Base-by-base conservation (phyloP, 2,113 vertebrate genomes). In the Tylochromis polylepis region DNA sequence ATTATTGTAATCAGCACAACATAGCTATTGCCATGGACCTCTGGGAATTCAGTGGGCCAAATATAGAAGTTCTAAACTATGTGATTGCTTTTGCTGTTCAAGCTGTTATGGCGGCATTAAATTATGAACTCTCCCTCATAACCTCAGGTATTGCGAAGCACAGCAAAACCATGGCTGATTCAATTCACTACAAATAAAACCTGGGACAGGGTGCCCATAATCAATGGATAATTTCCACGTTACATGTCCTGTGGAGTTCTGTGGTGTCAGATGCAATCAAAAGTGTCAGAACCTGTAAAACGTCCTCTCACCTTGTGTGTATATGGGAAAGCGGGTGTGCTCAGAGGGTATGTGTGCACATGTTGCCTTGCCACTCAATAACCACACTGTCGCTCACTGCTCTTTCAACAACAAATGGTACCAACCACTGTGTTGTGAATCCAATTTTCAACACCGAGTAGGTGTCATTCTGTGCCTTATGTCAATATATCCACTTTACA, bases 211-310 rank as follows among this genome's bases (percentile, higher is more conserved):
- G 79, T 75, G 67, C 83, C 89, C 59, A 62, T 90, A 93, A 95
- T 95, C 93, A 95, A 95, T 94, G 93, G 94, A 89, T 95, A 90
- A 93, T 94, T 94, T 95, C 92, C 89, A 91, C 11, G 31, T 88
- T 92, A 82, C 94, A 89, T 89, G 87, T 94, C 89, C 85, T 91
- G 90, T 91, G 91, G 87, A 92, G 88, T 94, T 86, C 84, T 83
- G 89, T 55, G 83, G 86, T 92, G 93, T 92, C 87, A 89, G 89
- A 94, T 86, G 86, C 87, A 94, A 95, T 96, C 92, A 94, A 88
- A 94, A 90, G 92, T 94, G 94, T 93, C 93, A 92, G 88, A 94
- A 89, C 90, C 90, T 87, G 88, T 91, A 91, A 90, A 94, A 92
- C 75, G 49, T 86, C 70, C 86, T 87, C 85, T 91, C 82, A 85